Percentiles rank a stretch among this genome's conserved stretches.
These are phyloP conservation scores for Calypte anna DNA, from an alignment of 2,113 vertebrate species.

Conservation along the genomic window DNA sequence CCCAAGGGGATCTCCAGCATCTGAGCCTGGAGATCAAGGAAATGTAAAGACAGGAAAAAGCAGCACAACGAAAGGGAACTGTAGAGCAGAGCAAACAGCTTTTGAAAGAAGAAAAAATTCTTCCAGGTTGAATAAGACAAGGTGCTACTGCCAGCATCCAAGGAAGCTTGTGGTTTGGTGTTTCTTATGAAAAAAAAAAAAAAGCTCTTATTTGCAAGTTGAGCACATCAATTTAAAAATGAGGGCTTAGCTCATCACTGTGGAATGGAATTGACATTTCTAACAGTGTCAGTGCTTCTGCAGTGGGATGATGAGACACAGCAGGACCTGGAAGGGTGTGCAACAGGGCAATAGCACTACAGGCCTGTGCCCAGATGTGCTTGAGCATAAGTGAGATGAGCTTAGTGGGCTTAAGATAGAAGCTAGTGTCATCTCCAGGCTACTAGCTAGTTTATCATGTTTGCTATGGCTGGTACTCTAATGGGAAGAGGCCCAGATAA, in stretches of 20 bases:
- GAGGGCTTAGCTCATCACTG: constrained; percentile 16
- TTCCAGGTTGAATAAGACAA: constrained; percentile 36
- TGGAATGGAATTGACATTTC: constrained; percentile 38
- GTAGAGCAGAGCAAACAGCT: not conserved
- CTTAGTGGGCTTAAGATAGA: not conserved
- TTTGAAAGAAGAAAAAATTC: not conserved
- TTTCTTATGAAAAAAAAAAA: not conserved
- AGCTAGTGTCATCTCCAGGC: not conserved
- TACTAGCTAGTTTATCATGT: not conserved
- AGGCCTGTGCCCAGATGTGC: not conserved
- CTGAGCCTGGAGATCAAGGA: not conserved
- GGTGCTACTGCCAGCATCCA: not conserved
- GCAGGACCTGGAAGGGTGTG: not conserved
- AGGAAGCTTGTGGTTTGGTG: constrained; percentile 33
- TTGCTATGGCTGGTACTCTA: not conserved
- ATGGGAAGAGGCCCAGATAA: not conserved
- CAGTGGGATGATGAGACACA: not conserved
- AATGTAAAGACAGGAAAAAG: not conserved
- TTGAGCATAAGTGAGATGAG: not conserved
- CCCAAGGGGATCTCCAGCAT: not conserved
- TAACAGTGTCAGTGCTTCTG: constrained; percentile 1
- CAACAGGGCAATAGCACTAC: not conserved
- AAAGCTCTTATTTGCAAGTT: constrained; percentile 22
- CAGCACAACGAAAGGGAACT: not conserved
- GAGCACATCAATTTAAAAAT: constrained; percentile 11